Percentiles rank a stretch among this genome's conserved stretches.
phyloP scores from a whole-genome alignment of 2,113 vertebrate species.

The Macaca nemestrina region DNA sequence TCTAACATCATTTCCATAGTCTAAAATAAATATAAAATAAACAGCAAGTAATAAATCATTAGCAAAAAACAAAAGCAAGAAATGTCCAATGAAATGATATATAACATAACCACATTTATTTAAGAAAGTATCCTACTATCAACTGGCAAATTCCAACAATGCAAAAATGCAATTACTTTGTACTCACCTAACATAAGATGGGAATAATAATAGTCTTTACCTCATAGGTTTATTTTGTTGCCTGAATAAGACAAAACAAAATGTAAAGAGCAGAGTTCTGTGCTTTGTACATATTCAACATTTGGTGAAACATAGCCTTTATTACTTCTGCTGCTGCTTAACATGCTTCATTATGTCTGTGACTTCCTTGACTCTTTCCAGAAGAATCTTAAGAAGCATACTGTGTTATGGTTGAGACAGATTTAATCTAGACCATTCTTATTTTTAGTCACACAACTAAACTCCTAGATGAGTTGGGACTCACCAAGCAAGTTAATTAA shows the following conservation, averaged over 20 bases:
- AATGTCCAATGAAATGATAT: too few species aligned
- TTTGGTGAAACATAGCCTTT: not conserved
- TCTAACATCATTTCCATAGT: too few species aligned
- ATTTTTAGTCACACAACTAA: not conserved
- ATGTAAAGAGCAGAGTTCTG: not conserved
- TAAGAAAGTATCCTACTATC: too few species aligned
- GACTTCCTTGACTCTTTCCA: not conserved
- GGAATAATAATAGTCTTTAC: not conserved
- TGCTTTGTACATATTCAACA: not conserved
- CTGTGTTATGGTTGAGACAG: not conserved
- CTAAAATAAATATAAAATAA: too few species aligned
- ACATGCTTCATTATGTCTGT: not conserved
- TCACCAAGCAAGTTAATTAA: not conserved
- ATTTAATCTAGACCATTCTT: not conserved
- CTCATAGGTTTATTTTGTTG: not conserved
- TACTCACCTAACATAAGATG: not conserved
- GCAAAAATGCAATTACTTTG: too few species aligned
- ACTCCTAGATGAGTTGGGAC: not conserved
- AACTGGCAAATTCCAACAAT: too few species aligned
- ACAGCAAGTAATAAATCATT: too few species aligned
- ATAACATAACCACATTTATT: too few species aligned
- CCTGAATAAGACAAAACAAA: not conserved
- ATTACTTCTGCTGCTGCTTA: not conserved
- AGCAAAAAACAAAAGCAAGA: too few species aligned
- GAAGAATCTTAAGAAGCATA: not conserved